Evolutionary conservation across 2,113 vertebrate species (phyloP), one percentile per base, ranked within the genome.

Genomic region (Chunga burmeisteri): DNA sequence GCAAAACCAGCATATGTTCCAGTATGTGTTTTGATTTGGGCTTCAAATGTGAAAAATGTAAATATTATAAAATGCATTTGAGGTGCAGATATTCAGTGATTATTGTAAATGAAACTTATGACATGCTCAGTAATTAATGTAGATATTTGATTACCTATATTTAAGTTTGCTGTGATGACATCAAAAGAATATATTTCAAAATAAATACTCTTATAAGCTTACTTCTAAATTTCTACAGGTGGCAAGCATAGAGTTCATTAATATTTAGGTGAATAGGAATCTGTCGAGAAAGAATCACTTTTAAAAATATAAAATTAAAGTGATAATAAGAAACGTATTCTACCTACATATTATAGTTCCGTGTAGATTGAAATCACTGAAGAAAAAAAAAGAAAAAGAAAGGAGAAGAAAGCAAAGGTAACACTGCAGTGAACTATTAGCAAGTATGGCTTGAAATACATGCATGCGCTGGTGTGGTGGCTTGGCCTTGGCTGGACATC

Each of bases 271-370:
- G 30, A 72, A 36, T 13, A 40, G 20, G 16, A 36, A 32, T 52
- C 38, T 32, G 17, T 40, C 6, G 32, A 52, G 30, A 62, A 86
- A 75, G 17, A 61, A 71, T 20, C 12, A 47, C 7, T 63, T 90
- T 56, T 22, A 66, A 34, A 70, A n/a, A 6, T 53, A 6, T 58
- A 65, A 90, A 65, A 42, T 81, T 44, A 29, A 81, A 68, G 4
- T n/a, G 5, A 19, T 15, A 56, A 2, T 29, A 52, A 59, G 21
- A n/a, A 81, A n/a, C 12, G 2, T 52, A 27, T 81, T 63, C 3
- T 38, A 38, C 5, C 4, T n/a, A 36, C 0, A 0, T 52, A 46
- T 59, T 63, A 38, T 7, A 65, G 20, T 90, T 81, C 14, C 46
- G 3, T 34, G 6, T 46, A 53, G 50, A 72, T 7, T 4, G 22